Percentiles rank a stretch among this genome's conserved stretches.
Conservation (phyloP, 2,888 invertebrate species). For the Pristionchus entomophagus region DNA sequence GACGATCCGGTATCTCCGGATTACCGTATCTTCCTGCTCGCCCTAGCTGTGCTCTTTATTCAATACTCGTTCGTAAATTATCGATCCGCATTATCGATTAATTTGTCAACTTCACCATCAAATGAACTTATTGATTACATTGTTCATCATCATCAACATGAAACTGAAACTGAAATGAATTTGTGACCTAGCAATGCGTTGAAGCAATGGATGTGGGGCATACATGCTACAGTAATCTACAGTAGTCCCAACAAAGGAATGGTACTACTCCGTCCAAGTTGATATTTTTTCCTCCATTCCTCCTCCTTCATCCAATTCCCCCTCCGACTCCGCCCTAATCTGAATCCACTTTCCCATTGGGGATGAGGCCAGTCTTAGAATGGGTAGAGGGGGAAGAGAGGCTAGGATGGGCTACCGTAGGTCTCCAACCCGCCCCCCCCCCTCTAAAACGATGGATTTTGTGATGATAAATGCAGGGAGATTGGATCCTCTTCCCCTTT, state of each 20-base stretch:
- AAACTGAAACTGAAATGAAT: conserved; percentile 31
- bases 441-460: too few species aligned
- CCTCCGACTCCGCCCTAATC: neutral
- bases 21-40: neutral
- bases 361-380: neutral
- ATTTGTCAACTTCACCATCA: neutral
- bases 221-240: neutral
- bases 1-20: neutral
- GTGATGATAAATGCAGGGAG: conserved; percentile 21
- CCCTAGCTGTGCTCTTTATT: neutral
- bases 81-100: neutral
- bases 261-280: neutral
- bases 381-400: neutral
- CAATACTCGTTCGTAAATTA: conserved; percentile 7
- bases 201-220: neutral
- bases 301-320: neutral
- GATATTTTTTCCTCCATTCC: neutral
- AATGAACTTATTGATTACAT: neutral
- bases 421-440: neutral
- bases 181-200: neutral
- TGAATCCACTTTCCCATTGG: conserved; percentile 7
- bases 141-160: neutral
- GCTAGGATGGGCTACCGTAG: conserved; percentile 9
- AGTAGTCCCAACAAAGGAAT: neutral
- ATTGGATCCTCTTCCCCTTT: neutral